Base-by-base conservation (phyloP, 2,888 invertebrate genomes). In the Watsonalla binaria region DNA sequence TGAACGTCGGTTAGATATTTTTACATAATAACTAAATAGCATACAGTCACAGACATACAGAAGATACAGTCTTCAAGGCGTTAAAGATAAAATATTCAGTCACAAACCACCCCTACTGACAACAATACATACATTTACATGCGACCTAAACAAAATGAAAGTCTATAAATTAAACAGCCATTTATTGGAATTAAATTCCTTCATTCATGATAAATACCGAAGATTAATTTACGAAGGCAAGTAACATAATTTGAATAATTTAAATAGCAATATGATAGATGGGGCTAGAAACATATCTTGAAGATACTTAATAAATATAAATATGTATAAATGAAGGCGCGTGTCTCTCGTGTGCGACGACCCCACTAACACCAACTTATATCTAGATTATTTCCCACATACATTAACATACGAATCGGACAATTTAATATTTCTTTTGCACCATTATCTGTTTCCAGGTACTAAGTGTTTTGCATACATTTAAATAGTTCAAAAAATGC, bases 381-480 rank as follows among this genome's bases (percentile, higher is more conserved):
- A 76, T 73, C 74, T 78, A 80, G 75, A 76, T 77, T 73, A 80
- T 73, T 80, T 84, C 82, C 72, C 78, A 84, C 80, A 82, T 79
- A 80, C 68, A 88, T 87, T 87, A 75, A 71, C 84, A 86, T 86
- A 82, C 70, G 79, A 81, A 85, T 78, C 69, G 69, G 74, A 84
- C 74, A 78, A 81, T 81, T 80, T 82, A 76, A 79, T 80, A 82
- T 82, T 80, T 82, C 76, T 82, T 80, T 79, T 74, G 74, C 76
- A 59, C 77, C 74, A 80, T 82, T 80, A 80, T 76, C 74, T 77
- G 70, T 74, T 83, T 78, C 80, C 82, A 80, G 78, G 84, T 84
- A 81, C 81, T 77, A 75, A 80, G 72, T 76, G 70, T 74, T 86
- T 85, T 84, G 82, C 84, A 86, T 87, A 76, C 61, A 81, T 86